Evolutionary conservation across 2,797 vertebrate species (phyloP).

Genomic region (Aphelocoma californica): DNA sequence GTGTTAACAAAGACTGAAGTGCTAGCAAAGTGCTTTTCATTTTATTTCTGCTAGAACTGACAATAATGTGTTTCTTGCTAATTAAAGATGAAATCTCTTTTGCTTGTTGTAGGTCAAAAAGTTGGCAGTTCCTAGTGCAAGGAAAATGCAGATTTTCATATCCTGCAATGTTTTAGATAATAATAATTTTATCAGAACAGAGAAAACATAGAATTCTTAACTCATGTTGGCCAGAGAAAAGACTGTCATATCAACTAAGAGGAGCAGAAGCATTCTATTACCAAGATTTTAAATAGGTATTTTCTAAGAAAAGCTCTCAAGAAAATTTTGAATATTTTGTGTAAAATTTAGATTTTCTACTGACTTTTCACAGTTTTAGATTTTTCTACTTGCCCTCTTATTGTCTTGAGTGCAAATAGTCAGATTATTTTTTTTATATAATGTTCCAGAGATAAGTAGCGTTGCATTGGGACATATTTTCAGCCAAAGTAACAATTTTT

Average conservation of each 20-base stretch:
- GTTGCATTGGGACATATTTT: background rate
- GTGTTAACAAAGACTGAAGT: background rate
- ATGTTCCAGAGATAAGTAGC: background rate
- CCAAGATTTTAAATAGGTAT: background rate
- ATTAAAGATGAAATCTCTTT: background rate
- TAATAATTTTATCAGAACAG: background rate
- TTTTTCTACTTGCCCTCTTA: background rate
- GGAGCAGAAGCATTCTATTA: background rate
- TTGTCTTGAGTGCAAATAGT: background rate
- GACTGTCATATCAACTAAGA: background rate
- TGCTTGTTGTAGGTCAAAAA: background rate
- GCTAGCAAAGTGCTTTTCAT: background rate
- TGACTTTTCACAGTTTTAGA: background rate
- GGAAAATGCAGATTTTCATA: background rate
- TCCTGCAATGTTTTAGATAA: background rate
- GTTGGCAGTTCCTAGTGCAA: background rate
- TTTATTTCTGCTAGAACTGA: background rate
- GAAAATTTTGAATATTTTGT: background rate
- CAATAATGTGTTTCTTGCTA: background rate
- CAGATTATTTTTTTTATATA: background rate
- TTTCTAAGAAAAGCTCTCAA: background rate
- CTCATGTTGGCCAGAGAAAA: background rate
- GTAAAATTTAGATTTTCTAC: background rate
- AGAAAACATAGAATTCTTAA: background rate
- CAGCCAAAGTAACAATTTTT: background rate